A percentile compares a stretch with the other conserved stretches of the same genome.
Evolutionary conservation across 1,140 invertebrate species (phyloP).

Genomic region (Drosophila persimilis): DNA sequence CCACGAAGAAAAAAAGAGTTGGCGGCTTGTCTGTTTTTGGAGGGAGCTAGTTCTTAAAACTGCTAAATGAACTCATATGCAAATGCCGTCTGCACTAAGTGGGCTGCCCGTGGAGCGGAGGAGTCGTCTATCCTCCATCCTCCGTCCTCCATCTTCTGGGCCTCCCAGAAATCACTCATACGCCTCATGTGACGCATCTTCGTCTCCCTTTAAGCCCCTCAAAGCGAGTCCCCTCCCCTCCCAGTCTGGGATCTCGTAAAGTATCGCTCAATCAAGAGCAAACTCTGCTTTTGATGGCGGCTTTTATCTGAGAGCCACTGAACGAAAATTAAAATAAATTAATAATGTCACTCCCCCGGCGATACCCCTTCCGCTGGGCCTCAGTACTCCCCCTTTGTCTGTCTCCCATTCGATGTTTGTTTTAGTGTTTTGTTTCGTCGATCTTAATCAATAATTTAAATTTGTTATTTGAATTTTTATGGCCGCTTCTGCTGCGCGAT

Average conservation of each 20-base stretch:
- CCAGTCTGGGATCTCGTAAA: conserved; percentile 61
- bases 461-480: conserved; percentile 79
- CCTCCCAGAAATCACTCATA: conserved; percentile 50
- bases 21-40: conserved; percentile 11
- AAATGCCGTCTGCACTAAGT: conserved; percentile 66
- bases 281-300: conserved; percentile 31
- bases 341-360: conserved; percentile 68
- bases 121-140: conserved; percentile 15
- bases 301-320: conserved; percentile 67
- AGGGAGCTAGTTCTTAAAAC: conserved; percentile 71
- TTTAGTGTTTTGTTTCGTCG: conserved; percentile 73
- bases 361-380: conserved; percentile 19
- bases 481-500: conserved; percentile 34
- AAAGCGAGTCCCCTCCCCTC: conserved; percentile 35
- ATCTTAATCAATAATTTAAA: conserved; percentile 82
- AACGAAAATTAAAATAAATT: conserved; percentile 74
- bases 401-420: conserved; percentile 22
- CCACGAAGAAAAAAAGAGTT: conserved; percentile 47
- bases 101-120: conserved; percentile 59
- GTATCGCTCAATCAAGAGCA: conserved; percentile 69
- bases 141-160: background rate
- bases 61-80: conserved; percentile 80
- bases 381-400: conserved; percentile 5
- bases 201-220: conserved; percentile 51
- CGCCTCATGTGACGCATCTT: conserved; percentile 47